A percentile compares a stretch with the other conserved stretches of the same genome.
Evolutionary conservation across 2,797 vertebrate genomes (phyloP).

Genomic region (Xerus rutilus): DNA sequence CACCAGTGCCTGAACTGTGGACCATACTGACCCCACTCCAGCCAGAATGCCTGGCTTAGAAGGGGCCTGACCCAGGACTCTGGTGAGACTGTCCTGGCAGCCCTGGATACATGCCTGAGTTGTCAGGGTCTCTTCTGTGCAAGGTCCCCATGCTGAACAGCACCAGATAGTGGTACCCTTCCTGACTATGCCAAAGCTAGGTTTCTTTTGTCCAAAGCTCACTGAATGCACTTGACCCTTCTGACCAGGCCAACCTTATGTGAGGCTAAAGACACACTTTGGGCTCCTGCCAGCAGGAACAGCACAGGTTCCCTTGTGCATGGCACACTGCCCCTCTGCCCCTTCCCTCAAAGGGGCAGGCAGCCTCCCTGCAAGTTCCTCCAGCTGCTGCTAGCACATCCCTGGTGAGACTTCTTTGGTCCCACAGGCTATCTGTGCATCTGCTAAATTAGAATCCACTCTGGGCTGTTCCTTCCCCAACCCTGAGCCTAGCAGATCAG

Average conservation of each 20-base stretch:
- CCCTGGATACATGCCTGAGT: not conserved
- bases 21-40: not conserved
- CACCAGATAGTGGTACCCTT: not conserved
- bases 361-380: not conserved
- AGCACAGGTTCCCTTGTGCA: not conserved
- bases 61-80: not conserved
- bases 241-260: not conserved
- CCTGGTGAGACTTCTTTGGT: not conserved
- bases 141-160: not conserved
- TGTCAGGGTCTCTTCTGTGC: not conserved
- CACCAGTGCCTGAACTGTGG: too few species aligned
- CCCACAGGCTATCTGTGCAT: not conserved
- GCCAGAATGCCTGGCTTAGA: not conserved
- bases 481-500: not conserved
- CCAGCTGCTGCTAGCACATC: not conserved
- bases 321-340: not conserved
- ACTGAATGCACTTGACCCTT: not conserved
- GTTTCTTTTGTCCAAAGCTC: not conserved
- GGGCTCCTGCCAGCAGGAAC: not conserved
- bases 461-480: not conserved
- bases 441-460: not conserved
- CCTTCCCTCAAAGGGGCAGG: not conserved
- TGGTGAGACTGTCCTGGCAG: not conserved
- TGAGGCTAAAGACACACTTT: not conserved
- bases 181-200: not conserved